phyloP scores from a whole-genome alignment of 2,888 invertebrate genomes.

The Cacoxenus indagator region DNA sequence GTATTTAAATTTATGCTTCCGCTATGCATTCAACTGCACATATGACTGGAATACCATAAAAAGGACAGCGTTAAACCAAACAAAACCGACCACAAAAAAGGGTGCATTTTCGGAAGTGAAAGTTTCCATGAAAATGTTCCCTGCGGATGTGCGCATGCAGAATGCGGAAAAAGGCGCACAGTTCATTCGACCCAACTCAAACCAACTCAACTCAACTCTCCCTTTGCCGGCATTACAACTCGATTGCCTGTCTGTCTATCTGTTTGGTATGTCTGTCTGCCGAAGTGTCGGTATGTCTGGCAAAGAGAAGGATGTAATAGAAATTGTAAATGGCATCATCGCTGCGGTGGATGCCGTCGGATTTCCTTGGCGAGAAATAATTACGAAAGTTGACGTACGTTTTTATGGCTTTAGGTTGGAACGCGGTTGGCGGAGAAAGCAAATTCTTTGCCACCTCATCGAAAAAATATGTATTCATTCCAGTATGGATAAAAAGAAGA shows the following conservation, averaged over 20 bases:
- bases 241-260: not conserved
- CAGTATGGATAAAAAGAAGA: not conserved
- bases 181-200: not conserved
- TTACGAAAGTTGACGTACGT: slow-evolving; percentile 15
- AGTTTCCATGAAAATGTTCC: slow-evolving; percentile 10
- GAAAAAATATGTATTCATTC: not conserved
- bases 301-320: slow-evolving; percentile 18
- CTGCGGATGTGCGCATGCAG: not conserved
- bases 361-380: slow-evolving; percentile 20
- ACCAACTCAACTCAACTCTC: not conserved
- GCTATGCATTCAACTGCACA: slow-evolving; percentile 19
- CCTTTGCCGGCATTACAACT: no score
- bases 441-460: not conserved
- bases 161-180: slow-evolving; percentile 1
- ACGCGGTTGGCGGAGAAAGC: not conserved
- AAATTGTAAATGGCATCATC: slow-evolving; percentile 20
- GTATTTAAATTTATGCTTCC: slow-evolving; percentile 61
- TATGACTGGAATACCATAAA: not conserved
- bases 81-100: not conserved
- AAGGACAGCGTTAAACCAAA: not conserved
- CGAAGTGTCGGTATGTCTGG: not conserved
- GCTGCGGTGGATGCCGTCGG: slow-evolving; percentile 8
- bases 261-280: not conserved
- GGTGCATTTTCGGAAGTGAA: not conserved
- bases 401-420: not conserved